Percentiles rank a stretch among this genome's conserved stretches.
Evolutionary conservation across 2,113 vertebrate species (phyloP).

Genomic region (Solea senegalensis): DNA sequence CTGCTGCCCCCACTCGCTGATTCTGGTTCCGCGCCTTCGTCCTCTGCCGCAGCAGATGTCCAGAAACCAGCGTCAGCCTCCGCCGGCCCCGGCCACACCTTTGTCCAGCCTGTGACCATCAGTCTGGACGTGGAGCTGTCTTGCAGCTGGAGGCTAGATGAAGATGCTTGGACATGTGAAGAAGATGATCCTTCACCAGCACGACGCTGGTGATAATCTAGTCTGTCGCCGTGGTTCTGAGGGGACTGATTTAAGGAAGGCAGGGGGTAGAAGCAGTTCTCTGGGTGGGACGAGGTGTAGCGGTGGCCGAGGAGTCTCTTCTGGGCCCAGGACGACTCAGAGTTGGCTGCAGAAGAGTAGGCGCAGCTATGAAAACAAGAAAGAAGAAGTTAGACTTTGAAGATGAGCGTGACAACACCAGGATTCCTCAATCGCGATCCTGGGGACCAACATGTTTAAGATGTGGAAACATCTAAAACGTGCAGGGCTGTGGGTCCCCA

Average conservation of each 20-base stretch:
- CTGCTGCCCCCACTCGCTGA: slow-evolving; percentile 65
- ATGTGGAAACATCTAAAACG: no score
- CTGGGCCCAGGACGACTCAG: slow-evolving; percentile 42
- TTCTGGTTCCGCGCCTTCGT: slow-evolving; percentile 10
- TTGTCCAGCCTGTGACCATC: slow-evolving; percentile 25
- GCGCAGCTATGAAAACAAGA: slow-evolving; percentile 11
- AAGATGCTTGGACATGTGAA: slow-evolving; percentile 2
- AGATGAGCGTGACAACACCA: no score
- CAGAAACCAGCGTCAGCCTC: slow-evolving; percentile 60
- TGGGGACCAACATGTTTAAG: no score
- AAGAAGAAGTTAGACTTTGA: not conserved
- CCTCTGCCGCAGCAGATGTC: slow-evolving; percentile 23
- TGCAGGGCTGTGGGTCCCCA: no score
- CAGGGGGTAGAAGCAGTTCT: slow-evolving; percentile 65
- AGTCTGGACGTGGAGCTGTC: slow-evolving; percentile 24
- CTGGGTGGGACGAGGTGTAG: slow-evolving; percentile 72
- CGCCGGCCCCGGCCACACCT: slow-evolving; percentile 21
- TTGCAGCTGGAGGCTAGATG: slow-evolving; percentile 15
- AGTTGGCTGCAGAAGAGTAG: slow-evolving; percentile 32
- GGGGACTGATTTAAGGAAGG: slow-evolving; percentile 44
- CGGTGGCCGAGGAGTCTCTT: slow-evolving; percentile 63
- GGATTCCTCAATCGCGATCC: no score
- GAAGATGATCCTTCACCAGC: not conserved
- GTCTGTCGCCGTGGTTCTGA: slow-evolving; percentile 20
- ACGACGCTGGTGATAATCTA: slow-evolving; percentile 20